Base-by-base conservation (phyloP, 2,797 vertebrate species). In the Prunella strophiata region DNA sequence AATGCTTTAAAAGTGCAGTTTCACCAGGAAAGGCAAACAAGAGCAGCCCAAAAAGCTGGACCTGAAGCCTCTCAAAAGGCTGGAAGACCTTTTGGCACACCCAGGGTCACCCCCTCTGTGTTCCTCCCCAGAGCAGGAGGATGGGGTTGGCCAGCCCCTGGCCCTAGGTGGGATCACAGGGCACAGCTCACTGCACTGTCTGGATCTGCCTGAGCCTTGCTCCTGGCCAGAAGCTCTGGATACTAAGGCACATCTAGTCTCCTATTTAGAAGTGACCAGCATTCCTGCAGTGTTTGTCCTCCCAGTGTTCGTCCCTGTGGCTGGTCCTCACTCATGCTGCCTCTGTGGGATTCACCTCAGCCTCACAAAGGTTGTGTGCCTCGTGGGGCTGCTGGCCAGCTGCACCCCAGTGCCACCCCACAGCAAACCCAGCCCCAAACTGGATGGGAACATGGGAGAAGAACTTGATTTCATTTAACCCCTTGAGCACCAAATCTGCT, bases 241-340 rank as follows among this genome's bases (percentile, higher is more conserved):
- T 30, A 8, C 8, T 11, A 30, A 67, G 27, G 40, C 16, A 57
- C 19, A 20, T 43, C 30, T 4, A 18, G 20, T 50, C 18, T 61
- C 23, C 30, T 66, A 4, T 8, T 68, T 2, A 23, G 40, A 66
- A 34, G 17, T 27, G 89, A 52, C 9, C 38, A 45, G 20, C 13
- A 43, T 19, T 48, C 32, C 23, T 29, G 19, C 13, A 20, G 32
- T 2, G 70, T 83, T 70, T 65, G 17, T 32, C 42, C 36, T 50
- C 16, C 13, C 20, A 3, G 0, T 2, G 18, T 23, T 57, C n/a
- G 40, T 29, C 36, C 17, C 54, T 59, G 71, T 66, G 52, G 23
- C 23, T 52, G 59, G 5, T 9, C 7, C 29, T 52, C 27, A 23
- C 17, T 16, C 26, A 34, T 0, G 0, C 32, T 36, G 73, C 30